Conservation (phyloP, 1,140 invertebrate genomes). For the Holcopasites calliopsidis region DNA sequence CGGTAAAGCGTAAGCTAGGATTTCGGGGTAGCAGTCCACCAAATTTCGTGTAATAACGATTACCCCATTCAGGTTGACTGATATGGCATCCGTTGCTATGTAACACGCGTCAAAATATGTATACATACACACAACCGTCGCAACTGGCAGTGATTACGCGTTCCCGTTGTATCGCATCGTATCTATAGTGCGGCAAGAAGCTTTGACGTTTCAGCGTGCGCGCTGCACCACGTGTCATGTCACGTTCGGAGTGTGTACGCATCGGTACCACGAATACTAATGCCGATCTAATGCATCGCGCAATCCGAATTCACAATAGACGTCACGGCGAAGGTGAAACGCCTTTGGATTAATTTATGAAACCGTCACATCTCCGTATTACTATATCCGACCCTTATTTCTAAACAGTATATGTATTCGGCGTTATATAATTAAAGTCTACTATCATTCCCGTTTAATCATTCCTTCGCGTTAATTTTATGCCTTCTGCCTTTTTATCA, state of each 20-base stretch:
- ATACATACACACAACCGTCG: constrained; percentile 24
- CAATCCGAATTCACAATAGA: constrained; percentile 64
- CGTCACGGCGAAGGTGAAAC: not conserved
- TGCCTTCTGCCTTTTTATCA: too few species aligned
- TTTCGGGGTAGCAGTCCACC: constrained; percentile 34
- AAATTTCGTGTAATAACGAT: constrained; percentile 48
- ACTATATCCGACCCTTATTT: not conserved
- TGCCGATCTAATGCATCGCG: constrained; percentile 63
- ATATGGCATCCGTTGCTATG: constrained; percentile 16
- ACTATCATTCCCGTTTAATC: too few species aligned
- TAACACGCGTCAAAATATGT: constrained; percentile 45
- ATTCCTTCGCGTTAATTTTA: too few species aligned
- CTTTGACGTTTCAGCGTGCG: constrained; percentile 54
- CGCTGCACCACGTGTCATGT: constrained; percentile 53
- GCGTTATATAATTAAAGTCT: not conserved
- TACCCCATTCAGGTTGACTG: constrained; percentile 34
- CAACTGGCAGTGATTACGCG: constrained; percentile 55
- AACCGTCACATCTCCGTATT: not conserved
- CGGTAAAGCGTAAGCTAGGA: too few species aligned
- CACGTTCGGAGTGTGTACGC: constrained; percentile 58
- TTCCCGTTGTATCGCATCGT: constrained; percentile 35
- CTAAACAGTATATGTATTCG: not conserved
- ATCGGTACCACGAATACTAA: constrained; percentile 68
- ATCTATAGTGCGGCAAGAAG: constrained; percentile 27
- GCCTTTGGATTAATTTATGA: not conserved